A percentile compares a stretch with the other conserved stretches of the same genome.
phyloP scores from a whole-genome alignment of 1,140 invertebrate genomes.

The Achatina immaculata region DNA sequence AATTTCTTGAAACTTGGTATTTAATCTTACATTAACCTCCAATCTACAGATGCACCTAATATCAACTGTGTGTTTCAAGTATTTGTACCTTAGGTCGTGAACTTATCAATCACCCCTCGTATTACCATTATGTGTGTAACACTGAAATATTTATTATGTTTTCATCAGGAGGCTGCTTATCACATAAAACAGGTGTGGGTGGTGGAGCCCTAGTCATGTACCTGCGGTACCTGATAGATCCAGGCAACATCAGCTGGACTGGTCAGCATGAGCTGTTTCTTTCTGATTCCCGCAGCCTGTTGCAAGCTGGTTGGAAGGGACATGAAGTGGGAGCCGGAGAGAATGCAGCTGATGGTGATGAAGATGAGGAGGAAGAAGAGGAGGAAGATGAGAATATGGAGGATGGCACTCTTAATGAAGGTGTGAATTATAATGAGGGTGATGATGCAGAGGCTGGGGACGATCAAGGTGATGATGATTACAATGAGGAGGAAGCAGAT shows the following conservation, averaged over 20 bases:
- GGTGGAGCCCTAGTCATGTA: constrained; percentile 64
- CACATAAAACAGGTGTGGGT: constrained; percentile 66
- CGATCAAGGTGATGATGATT: constrained; percentile 40
- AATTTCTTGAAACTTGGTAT: too few relatives aligned
- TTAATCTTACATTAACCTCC: too few relatives aligned
- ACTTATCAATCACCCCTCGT: too few relatives aligned
- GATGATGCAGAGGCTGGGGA: constrained; percentile 30
- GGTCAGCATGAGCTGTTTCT: constrained; percentile 42
- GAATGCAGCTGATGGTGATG: constrained; percentile 1
- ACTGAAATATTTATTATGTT: too few relatives aligned
- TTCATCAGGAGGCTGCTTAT: constrained; percentile 63
- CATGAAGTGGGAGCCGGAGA: neutral
- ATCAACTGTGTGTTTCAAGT: too few relatives aligned
- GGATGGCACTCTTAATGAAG: constrained; percentile 39
- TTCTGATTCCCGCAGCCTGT: constrained; percentile 10
- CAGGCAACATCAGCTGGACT: constrained; percentile 49
- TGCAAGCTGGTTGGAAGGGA: constrained; percentile 27
- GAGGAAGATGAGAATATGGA: constrained; percentile 44
- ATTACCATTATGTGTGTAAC: too few relatives aligned
- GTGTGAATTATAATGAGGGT: constrained; percentile 34
- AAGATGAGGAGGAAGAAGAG: constrained; percentile 38
- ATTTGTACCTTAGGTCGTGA: too few relatives aligned
- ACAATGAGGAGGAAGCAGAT: constrained; percentile 38
- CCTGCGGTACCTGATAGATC: constrained; percentile 60
- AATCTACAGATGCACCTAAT: too few relatives aligned